Base-by-base conservation (phyloP, 23 tunicate genomes). In the Trididemnum clinides region DNA sequence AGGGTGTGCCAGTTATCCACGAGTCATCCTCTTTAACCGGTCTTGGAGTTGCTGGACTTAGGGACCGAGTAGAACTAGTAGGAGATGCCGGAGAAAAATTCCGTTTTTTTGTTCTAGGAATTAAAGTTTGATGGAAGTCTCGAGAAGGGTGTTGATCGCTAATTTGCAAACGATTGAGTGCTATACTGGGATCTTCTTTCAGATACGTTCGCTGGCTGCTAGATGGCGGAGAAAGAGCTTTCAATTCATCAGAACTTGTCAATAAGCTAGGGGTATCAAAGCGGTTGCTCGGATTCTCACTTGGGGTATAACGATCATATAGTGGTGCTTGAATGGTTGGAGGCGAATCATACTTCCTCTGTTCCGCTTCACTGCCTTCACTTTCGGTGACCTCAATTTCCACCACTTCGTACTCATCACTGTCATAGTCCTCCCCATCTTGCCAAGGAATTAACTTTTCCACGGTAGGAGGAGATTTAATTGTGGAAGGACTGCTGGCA, bases 341-440 rank as follows among this genome's bases (percentile, higher is more conserved):
- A n/a, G n/a, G n/a, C n/a, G n/a, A n/a, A n/a, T n/a, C n/a, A n/a
- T n/a, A n/a, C n/a, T n/a, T n/a, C n/a, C n/a, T n/a, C 12, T 44
- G 10, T 44, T 44, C 54, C 10, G 54, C 15, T 10, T 15, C 54
- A 59, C 66, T 59, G 36, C 54, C 86, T 6, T 87, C 91, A 72
- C 91, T 87, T 19, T 65, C 82, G 30, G 92, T 65, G 21, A 88
- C 92, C 44, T 88, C 90, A 0, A 94, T 36, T 76, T 94, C 98
- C 2, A 94, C 98, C 32, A 94, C 86, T 76, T 94, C 98, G 64
- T 94, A 94, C 72, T 88, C 90, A 69, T 94, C 98, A 54, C 95
- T 89, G 64, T 89, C 98, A 37, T 89, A 94, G 65, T 85, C 87
- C 28, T 89, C 83, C 27, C 94, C 98, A 28, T 93, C 98, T 44